phyloP scores from a whole-genome alignment of 1,140 invertebrate genomes.

The Drosophila sechellia region DNA sequence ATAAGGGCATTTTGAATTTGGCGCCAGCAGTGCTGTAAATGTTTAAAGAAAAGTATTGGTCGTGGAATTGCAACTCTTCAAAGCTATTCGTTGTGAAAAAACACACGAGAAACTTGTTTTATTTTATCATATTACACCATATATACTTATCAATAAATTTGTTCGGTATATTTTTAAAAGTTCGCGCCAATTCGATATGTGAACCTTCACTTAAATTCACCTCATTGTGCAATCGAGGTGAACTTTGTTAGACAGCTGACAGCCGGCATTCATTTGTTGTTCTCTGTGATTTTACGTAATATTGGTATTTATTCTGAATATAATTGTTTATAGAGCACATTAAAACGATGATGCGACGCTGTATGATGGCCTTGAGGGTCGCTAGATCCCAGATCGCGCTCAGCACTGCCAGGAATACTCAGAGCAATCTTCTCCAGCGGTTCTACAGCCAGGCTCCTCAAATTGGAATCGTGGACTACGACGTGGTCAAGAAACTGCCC shows the following conservation, averaged over 20 bases:
- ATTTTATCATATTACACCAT: not conserved
- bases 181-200: not conserved
- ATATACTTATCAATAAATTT: not conserved
- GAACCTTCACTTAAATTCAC: not conserved
- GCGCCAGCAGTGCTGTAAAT: not conserved
- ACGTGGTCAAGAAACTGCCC: slow-evolving; percentile 85
- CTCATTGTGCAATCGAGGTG: slow-evolving; percentile 22
- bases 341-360: slow-evolving; percentile 43
- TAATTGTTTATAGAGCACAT: not conserved
- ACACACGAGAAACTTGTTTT: too few relatives aligned
- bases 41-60: too few relatives aligned
- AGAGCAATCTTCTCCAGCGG: slow-evolving; percentile 6
- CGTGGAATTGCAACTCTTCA: not conserved
- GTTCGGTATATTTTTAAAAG: not conserved
- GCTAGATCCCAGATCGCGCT: not conserved
- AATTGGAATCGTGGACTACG: slow-evolving; percentile 84
- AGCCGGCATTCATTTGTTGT: slow-evolving; percentile 30
- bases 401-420: not conserved
- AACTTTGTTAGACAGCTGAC: slow-evolving; percentile 50
- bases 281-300: slow-evolving; percentile 53
- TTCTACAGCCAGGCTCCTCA: slow-evolving; percentile 10
- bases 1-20: not conserved
- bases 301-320: slow-evolving; percentile 29
- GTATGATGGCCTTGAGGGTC: slow-evolving; percentile 14
- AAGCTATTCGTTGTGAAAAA: too few relatives aligned